Percentiles rank a stretch among this genome's conserved stretches.
These are phyloP conservation scores for Hypena proboscidalis DNA, from an alignment of 2,888 invertebrate genomes.

Conservation along the genomic window DNA sequence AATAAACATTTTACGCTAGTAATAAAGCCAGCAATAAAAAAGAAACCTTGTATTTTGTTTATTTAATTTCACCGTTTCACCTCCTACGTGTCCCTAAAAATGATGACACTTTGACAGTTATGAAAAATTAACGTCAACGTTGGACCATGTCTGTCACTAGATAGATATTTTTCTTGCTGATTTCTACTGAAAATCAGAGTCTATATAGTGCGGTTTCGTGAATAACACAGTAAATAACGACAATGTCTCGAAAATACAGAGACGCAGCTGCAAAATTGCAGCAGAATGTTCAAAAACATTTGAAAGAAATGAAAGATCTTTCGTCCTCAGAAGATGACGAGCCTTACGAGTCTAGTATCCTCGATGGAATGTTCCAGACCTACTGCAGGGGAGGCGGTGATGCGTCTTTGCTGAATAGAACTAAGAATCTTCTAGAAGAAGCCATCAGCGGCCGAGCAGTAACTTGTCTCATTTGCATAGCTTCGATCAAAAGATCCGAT, in stretches of 20 bases:
- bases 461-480: conserved; percentile 96
- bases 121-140: not conserved
- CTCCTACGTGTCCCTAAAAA: too few species aligned
- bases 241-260: conserved; percentile 73
- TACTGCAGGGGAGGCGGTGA: conserved; percentile 75
- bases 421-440: conserved; percentile 91
- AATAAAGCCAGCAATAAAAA: too few species aligned
- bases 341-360: conserved; percentile 67
- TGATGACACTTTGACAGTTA: too few species aligned
- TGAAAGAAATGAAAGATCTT: conserved; percentile 72
- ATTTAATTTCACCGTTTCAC: too few species aligned
- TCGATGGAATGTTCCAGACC: conserved; percentile 73
- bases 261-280: conserved; percentile 79
- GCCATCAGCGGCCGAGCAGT: conserved; percentile 91
- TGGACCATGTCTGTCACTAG: conserved; percentile 4
- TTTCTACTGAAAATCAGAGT: not conserved
- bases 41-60: too few species aligned
- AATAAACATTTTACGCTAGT: too few species aligned
- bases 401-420: conserved; percentile 78
- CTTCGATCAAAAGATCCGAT: conserved; percentile 92
- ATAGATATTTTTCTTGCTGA: not conserved
- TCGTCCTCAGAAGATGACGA: conserved; percentile 81
- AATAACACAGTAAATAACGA: conserved; percentile 4
- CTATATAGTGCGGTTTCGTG: not conserved
- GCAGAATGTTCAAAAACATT: conserved; percentile 75